Conservation (phyloP, 2,888 invertebrate genomes). For the Ceriagrion tenellum region DNA sequence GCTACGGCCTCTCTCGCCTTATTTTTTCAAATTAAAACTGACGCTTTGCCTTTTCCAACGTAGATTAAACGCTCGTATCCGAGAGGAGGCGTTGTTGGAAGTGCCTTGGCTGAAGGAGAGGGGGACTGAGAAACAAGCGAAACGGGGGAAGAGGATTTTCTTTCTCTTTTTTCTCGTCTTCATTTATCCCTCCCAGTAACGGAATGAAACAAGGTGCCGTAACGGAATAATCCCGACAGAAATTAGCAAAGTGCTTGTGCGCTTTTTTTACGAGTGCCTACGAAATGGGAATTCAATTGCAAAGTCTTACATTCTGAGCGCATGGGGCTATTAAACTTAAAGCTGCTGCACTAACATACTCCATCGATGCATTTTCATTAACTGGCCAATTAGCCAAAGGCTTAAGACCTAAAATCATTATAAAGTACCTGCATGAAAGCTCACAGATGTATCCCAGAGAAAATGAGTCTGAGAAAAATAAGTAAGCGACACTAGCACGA, state of each 20-base stretch:
- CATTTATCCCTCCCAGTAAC: neutral
- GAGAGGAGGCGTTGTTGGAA: slow-evolving; percentile 17
- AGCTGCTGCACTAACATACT: neutral
- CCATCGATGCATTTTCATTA: neutral
- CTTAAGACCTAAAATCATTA: neutral
- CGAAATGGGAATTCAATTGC: neutral
- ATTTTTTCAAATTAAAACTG: slow-evolving; percentile 65
- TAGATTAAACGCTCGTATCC: slow-evolving; percentile 64
- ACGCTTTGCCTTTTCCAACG: slow-evolving; percentile 46
- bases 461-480: neutral
- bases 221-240: neutral
- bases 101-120: neutral
- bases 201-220: neutral
- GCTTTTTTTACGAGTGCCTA: neutral
- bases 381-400: neutral
- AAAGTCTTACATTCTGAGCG: neutral
- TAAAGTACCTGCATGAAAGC: neutral
- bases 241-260: neutral
- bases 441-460: neutral
- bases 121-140: neutral
- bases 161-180: neutral
- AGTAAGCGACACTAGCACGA: neutral
- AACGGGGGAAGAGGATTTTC: too few relatives aligned
- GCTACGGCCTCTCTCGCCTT: neutral
- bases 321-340: neutral